Evolutionary conservation across 2,888 invertebrate species (phyloP), one percentile per base, ranked within the genome.

Genomic region (Heliconius ethilla): DNA sequence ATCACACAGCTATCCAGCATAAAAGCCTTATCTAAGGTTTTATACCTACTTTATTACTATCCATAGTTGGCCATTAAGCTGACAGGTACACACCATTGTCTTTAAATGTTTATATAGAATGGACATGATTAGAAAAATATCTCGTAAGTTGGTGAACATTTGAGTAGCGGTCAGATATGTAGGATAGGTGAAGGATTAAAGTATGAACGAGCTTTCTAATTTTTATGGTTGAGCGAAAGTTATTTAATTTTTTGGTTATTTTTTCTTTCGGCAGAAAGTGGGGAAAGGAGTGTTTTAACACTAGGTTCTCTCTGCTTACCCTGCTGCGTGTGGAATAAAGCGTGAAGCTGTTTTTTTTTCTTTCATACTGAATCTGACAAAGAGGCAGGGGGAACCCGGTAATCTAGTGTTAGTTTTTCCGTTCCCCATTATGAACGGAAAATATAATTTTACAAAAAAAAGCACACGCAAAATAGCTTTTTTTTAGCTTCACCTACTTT

Each of bases 1-100:
- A 94, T 94, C 94, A 94, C 83, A 83, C 72, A 85, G 87, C 91
- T 93, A 94, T 93, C 93, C 76, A 51, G 70, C 88, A 89, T 92
- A 93, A 93, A 91, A 92, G 92, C 87, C 87, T 91, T 93, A 93
- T 93, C 93, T 91, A 84, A 75, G 7, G 59, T 59, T 72, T 81
- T 78, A 78, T 82, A 78, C 79, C 76, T 76, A 77, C 77, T 82
- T 78, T 78, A 77, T 81, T 82, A 76, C 82, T 75, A 75, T 65
- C 78, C 81, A 79, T 78, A 82, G 80, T 79, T 77, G 80, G 75
- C 83, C 82, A 82, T 83, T 84, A 82, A 81, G 79, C 70, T 79
- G 82, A 82, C 82, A 81, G 77, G 10, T 65, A 79, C 82, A 80
- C 75, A 79, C 76, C 79, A 83, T 83, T 83, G 82, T 83, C 79